Conservation (phyloP, 92 coral and sea anemone species). For the Paramuricea clavata region DNA sequence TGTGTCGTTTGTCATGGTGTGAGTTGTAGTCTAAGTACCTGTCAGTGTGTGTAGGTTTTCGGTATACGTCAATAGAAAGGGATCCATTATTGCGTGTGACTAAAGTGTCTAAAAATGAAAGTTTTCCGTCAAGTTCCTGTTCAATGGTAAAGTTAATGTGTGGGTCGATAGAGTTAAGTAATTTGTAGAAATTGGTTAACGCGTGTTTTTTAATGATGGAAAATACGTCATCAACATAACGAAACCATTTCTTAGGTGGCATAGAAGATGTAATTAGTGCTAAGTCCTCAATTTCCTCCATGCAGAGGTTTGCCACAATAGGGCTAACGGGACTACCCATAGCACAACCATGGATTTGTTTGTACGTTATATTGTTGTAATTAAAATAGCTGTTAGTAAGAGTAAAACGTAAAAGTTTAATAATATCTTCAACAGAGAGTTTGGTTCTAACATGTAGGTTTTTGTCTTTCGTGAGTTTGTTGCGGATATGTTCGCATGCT, state of each 20-base stretch:
- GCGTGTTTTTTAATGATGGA: slow-evolving; percentile 38
- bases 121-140: slow-evolving; percentile 15
- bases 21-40: slow-evolving; percentile 10
- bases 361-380: slow-evolving; percentile 1
- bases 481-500: too few species aligned
- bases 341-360: slow-evolving; percentile 40
- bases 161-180: slow-evolving; percentile 27
- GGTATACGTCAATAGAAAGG: neutral
- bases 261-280: neutral
- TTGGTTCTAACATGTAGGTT: too few species aligned
- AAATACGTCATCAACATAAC: slow-evolving; percentile 49
- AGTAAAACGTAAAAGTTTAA: neutral
- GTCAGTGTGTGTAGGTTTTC: slow-evolving; percentile 31
- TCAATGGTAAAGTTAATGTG: slow-evolving; percentile 38
- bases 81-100: neutral
- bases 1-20: slow-evolving; percentile 25
- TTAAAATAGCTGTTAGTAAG: neutral
- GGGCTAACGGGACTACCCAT: slow-evolving; percentile 3
- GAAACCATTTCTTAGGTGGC: slow-evolving; percentile 43
- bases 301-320: slow-evolving; percentile 26
- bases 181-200: neutral
- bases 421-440: neutral
- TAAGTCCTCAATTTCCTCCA: slow-evolving; percentile 38
- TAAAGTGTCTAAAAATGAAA: slow-evolving; percentile 38
- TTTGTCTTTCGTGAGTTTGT: too few species aligned